Base-by-base conservation (phyloP, 1,140 invertebrate genomes). In the Saccostrea echinata region DNA sequence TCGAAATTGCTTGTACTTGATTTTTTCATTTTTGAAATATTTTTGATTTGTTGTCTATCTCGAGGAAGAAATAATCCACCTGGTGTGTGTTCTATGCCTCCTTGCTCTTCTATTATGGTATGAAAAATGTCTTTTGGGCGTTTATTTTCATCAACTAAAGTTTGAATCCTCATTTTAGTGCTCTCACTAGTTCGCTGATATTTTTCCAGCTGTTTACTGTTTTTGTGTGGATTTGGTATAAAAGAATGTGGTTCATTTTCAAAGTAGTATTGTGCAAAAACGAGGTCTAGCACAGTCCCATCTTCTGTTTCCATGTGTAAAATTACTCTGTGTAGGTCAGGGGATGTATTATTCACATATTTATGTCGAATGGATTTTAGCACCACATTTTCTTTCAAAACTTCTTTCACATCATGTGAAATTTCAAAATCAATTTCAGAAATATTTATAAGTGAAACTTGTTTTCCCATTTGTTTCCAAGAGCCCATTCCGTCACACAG, bases 401-500 rank as follows among this genome's bases (percentile, higher is more conserved):
- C 55, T 57, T 16, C 21, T 57, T 57, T 57, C 13, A 57, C 21
- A 3, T 57, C 55, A 57, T 57, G 3, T 18, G 55, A 16, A 57
- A 57, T 57, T 18, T 57, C 21, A 21, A 57, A 57, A 18, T 57
- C 55, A 16, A 57, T 21, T 18, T 16, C 55, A 57, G 55, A 57
- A 57, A 57, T 57, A 57, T 57, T 57, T 18, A 57, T 57, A 9
- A 21, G 21, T 57, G 55, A 18, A 16, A 57, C 55, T 21, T 57
- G 55, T 57, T 57, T 57, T 16, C 55, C 55, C 21, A 12, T 57
- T 13, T 57, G 13, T 11, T 85, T 30, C 84, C 55, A 68, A 61
- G n/a, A 33, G 21, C 57, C 84, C 84, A 85, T 85, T 8, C 84
- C 55, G 61, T 85, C 84, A 64, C 27, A 33, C 30, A 85, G 12